phyloP scores from a whole-genome alignment of 2,888 invertebrate genomes.

The Ferrisia virgata region DNA sequence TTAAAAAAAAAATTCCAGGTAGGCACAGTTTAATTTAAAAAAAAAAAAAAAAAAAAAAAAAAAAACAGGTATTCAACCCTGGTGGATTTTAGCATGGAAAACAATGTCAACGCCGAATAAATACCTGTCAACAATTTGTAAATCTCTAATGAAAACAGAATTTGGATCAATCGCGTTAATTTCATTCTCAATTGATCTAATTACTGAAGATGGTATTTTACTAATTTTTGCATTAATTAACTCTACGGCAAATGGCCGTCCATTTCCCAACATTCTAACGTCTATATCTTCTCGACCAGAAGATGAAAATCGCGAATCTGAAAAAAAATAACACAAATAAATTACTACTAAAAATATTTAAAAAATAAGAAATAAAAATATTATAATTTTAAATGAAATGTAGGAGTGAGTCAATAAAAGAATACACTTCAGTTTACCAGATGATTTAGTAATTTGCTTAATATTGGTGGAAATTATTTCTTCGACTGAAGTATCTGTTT shows the following conservation, averaged over 20 bases:
- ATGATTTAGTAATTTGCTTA: constrained; percentile 56
- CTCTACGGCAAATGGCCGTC: constrained; percentile 91
- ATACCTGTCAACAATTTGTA: constrained; percentile 56
- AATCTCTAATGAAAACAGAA: constrained; percentile 59
- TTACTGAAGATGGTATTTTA: constrained; percentile 56
- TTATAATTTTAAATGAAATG: no score
- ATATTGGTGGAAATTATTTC: constrained; percentile 69
- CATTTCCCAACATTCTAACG: constrained; percentile 86
- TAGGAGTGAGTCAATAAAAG: neutral
- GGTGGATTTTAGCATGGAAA: no score
- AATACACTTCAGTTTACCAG: constrained; percentile 51
- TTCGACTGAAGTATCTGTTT: constrained; percentile 84
- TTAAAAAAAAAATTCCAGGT: no score
- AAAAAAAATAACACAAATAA: neutral
- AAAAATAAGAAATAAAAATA: no score
- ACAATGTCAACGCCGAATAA: neutral
- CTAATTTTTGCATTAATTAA: constrained; percentile 65
- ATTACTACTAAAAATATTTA: neutral
- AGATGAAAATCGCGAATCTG: constrained; percentile 65
- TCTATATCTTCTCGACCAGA: constrained; percentile 97
- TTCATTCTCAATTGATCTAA: constrained; percentile 59
- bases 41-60: no score
- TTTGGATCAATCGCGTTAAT: constrained; percentile 56
- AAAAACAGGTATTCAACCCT: no score
- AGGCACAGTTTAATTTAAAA: no score